phyloP scores from a whole-genome alignment of 37 sponge, comb jelly and placozoan species.

The Hormiphora californensis region DNA sequence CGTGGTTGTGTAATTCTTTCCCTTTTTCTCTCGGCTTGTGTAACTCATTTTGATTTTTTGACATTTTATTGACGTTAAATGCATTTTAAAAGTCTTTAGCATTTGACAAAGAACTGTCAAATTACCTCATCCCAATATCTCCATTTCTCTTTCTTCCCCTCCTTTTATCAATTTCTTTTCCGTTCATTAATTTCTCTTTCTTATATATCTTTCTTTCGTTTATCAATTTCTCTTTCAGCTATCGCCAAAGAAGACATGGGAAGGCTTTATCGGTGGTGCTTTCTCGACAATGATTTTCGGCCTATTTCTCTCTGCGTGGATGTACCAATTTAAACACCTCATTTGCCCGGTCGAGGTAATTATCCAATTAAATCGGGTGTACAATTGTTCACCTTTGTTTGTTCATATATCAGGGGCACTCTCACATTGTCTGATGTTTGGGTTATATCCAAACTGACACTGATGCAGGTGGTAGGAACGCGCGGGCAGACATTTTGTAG shows the following conservation, averaged over 20 bases:
- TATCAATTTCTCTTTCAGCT: slow-evolving; percentile 51
- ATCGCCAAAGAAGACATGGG: slow-evolving; percentile 99
- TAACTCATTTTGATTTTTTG: not conserved
- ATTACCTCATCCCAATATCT: too few relatives aligned
- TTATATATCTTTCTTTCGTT: not conserved
- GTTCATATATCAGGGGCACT: too few relatives aligned
- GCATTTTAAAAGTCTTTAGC: not conserved
- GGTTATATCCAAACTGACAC: too few relatives aligned
- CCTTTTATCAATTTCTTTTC: too few relatives aligned
- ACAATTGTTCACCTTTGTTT: too few relatives aligned
- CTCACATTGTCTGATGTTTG: too few relatives aligned
- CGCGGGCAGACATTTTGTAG: too few relatives aligned
- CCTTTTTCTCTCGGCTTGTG: not conserved
- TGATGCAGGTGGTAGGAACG: too few relatives aligned
- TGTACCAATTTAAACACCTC: slow-evolving; percentile 53
- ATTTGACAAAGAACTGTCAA: too few relatives aligned
- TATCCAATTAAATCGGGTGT: too few relatives aligned
- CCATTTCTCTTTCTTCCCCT: too few relatives aligned
- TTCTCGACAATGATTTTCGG: slow-evolving; percentile 78
- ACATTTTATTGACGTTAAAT: not conserved
- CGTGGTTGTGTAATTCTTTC: not conserved
- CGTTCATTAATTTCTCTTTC: too few relatives aligned
- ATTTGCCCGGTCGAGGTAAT: slow-evolving; percentile 53
- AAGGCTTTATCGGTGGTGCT: slow-evolving; percentile 90
- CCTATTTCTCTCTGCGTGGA: slow-evolving; percentile 60